phyloP scores from a whole-genome alignment of 2,888 invertebrate genomes.

The Nymphalis urticae region DNA sequence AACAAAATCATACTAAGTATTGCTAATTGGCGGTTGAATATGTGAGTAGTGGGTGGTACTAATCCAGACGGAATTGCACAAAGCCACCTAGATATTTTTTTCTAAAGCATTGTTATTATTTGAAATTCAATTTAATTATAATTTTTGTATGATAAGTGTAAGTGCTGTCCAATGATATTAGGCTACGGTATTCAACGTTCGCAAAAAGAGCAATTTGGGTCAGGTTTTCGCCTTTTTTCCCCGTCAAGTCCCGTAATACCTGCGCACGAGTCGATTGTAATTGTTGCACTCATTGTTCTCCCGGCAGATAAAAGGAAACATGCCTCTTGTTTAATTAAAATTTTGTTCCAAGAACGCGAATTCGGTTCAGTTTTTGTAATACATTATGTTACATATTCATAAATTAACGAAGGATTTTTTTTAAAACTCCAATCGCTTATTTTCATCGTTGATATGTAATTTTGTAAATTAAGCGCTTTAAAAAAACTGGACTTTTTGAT shows the following conservation, averaged over 20 bases:
- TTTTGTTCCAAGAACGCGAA: constrained; percentile 54
- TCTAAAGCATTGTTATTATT: too few species aligned
- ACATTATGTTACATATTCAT: constrained; percentile 40
- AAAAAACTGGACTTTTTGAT: not conserved
- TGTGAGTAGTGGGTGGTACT: too few species aligned
- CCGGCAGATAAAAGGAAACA: constrained; percentile 62
- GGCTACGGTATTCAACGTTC: not conserved
- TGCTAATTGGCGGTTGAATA: too few species aligned
- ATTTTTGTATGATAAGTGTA: too few species aligned
- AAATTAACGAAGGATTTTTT: constrained; percentile 30
- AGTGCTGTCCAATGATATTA: too few species aligned
- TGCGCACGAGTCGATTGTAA: constrained; percentile 55
- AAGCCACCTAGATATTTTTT: too few species aligned
- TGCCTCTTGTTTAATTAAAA: constrained; percentile 71
- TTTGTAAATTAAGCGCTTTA: constrained; percentile 24
- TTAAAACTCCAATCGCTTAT: not conserved
- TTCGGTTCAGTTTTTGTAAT: constrained; percentile 45
- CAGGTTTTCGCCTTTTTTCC: constrained; percentile 60
- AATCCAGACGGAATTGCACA: too few species aligned
- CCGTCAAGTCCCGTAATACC: constrained; percentile 61
- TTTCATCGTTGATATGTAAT: constrained; percentile 8
- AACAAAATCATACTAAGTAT: too few species aligned
- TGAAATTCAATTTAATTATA: too few species aligned
- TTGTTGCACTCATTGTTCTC: constrained; percentile 74
- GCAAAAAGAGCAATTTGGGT: constrained; percentile 70